Base-by-base conservation (phyloP, 2,797 vertebrate species). In the Cygnus olor region DNA sequence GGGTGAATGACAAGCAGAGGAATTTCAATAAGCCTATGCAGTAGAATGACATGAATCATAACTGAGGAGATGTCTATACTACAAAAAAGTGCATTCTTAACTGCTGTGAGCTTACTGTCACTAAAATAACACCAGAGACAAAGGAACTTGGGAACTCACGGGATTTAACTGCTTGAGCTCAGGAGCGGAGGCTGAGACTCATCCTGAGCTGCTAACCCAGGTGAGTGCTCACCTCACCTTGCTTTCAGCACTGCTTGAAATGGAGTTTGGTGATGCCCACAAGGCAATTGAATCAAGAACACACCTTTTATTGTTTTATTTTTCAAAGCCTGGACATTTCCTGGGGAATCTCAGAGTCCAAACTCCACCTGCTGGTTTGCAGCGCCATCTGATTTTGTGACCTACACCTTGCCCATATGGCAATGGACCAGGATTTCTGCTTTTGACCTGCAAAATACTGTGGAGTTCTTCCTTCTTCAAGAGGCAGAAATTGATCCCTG, bases 31-130 rank as follows among this genome's bases (percentile, higher is more conserved):
- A 95, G 83, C 57, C 85, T 82, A 10, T 80, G 78, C 61, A 83
- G 80, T 80, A 94, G 85, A 91, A 94, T 74, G 85, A 97, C 88
- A 96, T 96, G 90, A 96, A 96, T 95, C 88, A 96, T 94, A 95
- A 93, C 88, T n/a, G 65, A 94, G 30, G 32, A 90, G 84, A 90
- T 57, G 84, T 86, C 90, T 92, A 21, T 22, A 58, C 21, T 68
- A 92, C 11, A 79, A 90, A 89, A 34, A 80, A 54, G 42, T 25
- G 44, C 85, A 92, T 94, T 95, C 44, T 92, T 95, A 88, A 92
- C 65, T 65, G 81, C 85, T 0, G 8, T 65, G 64, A 93, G 78
- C 56, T 82, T 80, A 65, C 61, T 90, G 84, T 94, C 64, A 85
- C n/a, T 80, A 77, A 94, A 89, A 68, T 53, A 92, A 70, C 74